These are phyloP conservation scores for Leptoclinus maculatus DNA, from an alignment of 2,797 vertebrate species.

Conservation along the genomic window DNA sequence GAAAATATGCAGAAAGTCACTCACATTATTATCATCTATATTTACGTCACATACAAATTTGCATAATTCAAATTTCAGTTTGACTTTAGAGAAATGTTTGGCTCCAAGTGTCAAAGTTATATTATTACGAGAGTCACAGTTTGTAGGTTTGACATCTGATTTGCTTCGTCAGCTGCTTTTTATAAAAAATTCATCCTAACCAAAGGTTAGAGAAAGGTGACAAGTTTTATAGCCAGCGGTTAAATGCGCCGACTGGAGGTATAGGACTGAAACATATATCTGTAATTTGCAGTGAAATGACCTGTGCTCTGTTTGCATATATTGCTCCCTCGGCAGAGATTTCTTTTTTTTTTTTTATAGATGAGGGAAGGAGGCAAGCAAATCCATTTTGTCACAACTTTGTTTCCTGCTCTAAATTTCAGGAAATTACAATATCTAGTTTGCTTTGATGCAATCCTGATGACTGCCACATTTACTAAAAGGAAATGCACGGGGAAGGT, in stretches of 20 bases:
- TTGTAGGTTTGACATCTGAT: slow-evolving; percentile 40
- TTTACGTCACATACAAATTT: not conserved
- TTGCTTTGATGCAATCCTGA: slow-evolving; percentile 60
- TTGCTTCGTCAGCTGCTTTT: slow-evolving; percentile 38
- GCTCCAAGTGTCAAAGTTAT: slow-evolving; percentile 30
- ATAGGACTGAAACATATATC: slow-evolving; percentile 51
- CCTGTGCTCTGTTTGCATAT: slow-evolving; percentile 56
- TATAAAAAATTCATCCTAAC: slow-evolving; percentile 35
- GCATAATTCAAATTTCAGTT: not conserved
- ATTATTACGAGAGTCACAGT: slow-evolving; percentile 12
- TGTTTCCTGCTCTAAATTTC: slow-evolving; percentile 56
- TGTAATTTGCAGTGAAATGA: slow-evolving; percentile 65
- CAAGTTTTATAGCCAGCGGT: slow-evolving; percentile 38
- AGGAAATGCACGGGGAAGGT: slow-evolving; percentile 53
- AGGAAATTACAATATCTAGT: slow-evolving; percentile 58
- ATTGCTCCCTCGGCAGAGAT: slow-evolving; percentile 52
- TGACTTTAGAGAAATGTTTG: slow-evolving; percentile 17
- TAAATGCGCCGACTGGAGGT: slow-evolving; percentile 40
- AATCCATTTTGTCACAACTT: slow-evolving; percentile 63
- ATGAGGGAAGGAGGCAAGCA: slow-evolving; percentile 28
- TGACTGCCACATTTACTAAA: slow-evolving; percentile 64
- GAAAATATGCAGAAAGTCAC: not conserved
- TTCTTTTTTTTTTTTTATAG: slow-evolving; percentile 41
- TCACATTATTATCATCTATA: not conserved
- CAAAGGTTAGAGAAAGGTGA: slow-evolving; percentile 66